Evolutionary conservation across 2,113 vertebrate species (phyloP).

Genomic region (Chaetodon auriga): DNA sequence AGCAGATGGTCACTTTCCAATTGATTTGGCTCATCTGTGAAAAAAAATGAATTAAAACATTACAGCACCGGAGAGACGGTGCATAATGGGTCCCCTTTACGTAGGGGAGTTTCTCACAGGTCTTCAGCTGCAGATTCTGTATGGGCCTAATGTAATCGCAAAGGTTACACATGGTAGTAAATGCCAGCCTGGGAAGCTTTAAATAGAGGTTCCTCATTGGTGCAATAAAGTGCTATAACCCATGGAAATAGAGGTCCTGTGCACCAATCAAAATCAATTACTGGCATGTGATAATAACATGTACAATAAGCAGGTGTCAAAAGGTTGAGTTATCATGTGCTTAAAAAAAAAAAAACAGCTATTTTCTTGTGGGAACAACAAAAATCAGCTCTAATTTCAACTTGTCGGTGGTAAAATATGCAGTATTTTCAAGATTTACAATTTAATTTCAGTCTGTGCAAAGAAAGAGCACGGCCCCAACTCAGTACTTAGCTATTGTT

Average conservation of each 20-base stretch:
- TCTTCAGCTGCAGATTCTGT: slow-evolving; percentile 81
- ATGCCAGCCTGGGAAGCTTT: slow-evolving; percentile 83
- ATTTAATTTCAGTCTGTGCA: slow-evolving; percentile 61
- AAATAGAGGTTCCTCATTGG: slow-evolving; percentile 81
- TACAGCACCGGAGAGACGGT: slow-evolving; percentile 86
- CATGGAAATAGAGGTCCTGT: slow-evolving; percentile 76
- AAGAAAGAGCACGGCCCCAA: not conserved
- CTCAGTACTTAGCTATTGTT: slow-evolving; percentile 33
- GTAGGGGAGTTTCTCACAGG: slow-evolving; percentile 82
- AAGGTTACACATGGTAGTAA: slow-evolving; percentile 87
- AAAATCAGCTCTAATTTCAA: slow-evolving; percentile 4
- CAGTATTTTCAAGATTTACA: slow-evolving; percentile 46
- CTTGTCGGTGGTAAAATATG: slow-evolving; percentile 26
- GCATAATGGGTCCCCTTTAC: slow-evolving; percentile 85
- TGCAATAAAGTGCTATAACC: slow-evolving; percentile 82
- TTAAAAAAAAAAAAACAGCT: slow-evolving; percentile 18
- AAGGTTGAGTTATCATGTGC: slow-evolving; percentile 51
- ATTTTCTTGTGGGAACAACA: not conserved
- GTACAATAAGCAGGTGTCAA: slow-evolving; percentile 41
- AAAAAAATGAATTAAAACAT: slow-evolving; percentile 90
- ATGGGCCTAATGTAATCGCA: slow-evolving; percentile 85
- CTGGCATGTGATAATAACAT: slow-evolving; percentile 41
- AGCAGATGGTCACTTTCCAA: slow-evolving; percentile 94
- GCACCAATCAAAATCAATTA: slow-evolving; percentile 63
- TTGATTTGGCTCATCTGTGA: slow-evolving; percentile 89